phyloP scores from a whole-genome alignment of 2,797 vertebrate species.

The Manis javanica region DNA sequence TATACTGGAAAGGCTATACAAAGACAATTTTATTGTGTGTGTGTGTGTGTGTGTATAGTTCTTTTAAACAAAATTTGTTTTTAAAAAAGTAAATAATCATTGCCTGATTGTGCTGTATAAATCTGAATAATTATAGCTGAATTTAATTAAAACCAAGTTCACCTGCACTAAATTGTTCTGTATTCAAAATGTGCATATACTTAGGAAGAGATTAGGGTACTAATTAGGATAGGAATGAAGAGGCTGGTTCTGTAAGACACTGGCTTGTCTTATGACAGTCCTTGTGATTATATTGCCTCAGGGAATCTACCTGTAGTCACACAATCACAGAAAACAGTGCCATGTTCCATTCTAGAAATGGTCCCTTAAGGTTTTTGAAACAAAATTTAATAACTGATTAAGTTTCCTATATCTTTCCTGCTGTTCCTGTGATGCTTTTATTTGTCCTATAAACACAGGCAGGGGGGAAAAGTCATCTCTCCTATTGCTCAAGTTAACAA shows the following conservation, averaged over 20 bases:
- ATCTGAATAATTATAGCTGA: conserved; percentile 66
- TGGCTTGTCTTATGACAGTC: conserved; percentile 42
- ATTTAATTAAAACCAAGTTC: conserved; percentile 65
- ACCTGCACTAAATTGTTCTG: conserved; percentile 47
- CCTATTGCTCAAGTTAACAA: background rate
- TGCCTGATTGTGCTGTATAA: conserved; percentile 58
- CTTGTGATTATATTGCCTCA: background rate
- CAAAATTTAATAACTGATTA: conserved; percentile 46
- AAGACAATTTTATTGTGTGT: conserved; percentile 51
- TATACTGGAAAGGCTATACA: conserved; percentile 21
- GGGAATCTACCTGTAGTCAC: conserved; percentile 45
- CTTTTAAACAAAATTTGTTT: conserved; percentile 52
- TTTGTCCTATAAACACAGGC: conserved; percentile 5
- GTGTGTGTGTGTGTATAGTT: background rate
- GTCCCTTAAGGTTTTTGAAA: conserved; percentile 25
- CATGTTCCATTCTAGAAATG: background rate
- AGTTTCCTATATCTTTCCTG: conserved; percentile 34
- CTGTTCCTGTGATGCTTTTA: background rate
- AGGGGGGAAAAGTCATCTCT: background rate
- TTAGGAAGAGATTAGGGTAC: conserved; percentile 1
- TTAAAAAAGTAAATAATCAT: conserved; percentile 62
- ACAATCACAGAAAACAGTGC: conserved; percentile 25
- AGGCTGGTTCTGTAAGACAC: conserved; percentile 8
- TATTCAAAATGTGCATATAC: conserved; percentile 37
- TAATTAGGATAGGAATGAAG: conserved; percentile 1